Evolutionary conservation across 2,797 vertebrate species (phyloP).

Genomic region (Oceanodroma leucorhoa): DNA sequence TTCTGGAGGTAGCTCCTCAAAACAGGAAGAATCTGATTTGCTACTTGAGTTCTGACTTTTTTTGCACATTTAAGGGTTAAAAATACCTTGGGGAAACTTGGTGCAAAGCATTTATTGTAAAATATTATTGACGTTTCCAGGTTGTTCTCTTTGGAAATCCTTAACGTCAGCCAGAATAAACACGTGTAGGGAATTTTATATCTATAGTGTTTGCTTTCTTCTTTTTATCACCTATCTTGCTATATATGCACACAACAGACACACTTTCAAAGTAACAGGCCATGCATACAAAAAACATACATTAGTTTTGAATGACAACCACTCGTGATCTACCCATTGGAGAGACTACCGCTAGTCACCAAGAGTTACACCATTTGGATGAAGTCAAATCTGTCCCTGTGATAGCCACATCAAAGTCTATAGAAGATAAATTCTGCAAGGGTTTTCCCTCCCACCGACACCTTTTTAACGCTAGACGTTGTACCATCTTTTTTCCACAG

Average conservation of each 20-base stretch:
- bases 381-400: not conserved
- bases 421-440: not conserved
- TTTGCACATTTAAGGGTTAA: not conserved
- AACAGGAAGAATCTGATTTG: not conserved
- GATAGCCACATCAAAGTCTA: not conserved
- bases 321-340: not conserved
- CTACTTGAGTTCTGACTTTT: not conserved
- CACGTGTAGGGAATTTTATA: not conserved
- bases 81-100: constrained; percentile 8
- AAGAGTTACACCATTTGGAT: not conserved
- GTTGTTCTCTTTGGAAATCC: constrained; percentile 34
- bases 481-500: not conserved
- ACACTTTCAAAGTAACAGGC: not conserved
- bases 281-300: not conserved
- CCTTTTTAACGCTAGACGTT: not conserved
- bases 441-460: not conserved
- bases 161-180: not conserved
- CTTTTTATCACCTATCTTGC: not conserved
- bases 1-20: constrained; percentile 13
- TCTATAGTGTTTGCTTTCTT: not conserved
- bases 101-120: constrained; percentile 24
- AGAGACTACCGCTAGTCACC: not conserved
- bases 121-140: constrained; percentile 25
- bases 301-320: not conserved
- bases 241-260: not conserved